phyloP scores from a whole-genome alignment of 2,113 vertebrate genomes.

The Oceanites oceanicus region DNA sequence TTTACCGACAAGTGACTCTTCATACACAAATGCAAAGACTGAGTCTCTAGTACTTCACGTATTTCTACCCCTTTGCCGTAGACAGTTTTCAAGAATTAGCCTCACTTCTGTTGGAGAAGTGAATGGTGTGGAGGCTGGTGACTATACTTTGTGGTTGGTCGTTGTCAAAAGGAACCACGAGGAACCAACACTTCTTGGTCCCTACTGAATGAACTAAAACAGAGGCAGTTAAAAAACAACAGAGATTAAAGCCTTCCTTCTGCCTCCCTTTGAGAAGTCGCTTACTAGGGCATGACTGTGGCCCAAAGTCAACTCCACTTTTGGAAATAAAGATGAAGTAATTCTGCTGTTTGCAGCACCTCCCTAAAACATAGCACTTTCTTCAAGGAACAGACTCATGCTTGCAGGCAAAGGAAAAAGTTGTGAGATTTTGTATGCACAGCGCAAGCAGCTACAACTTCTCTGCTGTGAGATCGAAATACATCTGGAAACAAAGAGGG shows the following conservation, averaged over 20 bases:
- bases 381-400: not conserved
- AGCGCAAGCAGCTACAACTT: not conserved
- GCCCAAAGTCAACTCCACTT: not conserved
- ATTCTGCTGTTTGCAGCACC: not conserved
- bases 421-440: not conserved
- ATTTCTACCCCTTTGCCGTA: not conserved
- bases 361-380: not conserved
- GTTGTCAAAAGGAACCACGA: not conserved
- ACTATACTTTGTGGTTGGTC: not conserved
- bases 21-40: not conserved
- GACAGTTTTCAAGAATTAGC: not conserved
- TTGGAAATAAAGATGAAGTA: not conserved
- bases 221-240: not conserved
- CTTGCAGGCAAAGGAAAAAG: not conserved
- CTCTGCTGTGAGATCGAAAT: not conserved
- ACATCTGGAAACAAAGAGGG: not conserved
- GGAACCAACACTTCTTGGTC: not conserved
- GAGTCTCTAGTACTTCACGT: not conserved
- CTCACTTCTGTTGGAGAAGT: not conserved
- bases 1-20: not conserved
- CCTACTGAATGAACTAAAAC: not conserved
- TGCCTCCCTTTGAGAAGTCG: not conserved
- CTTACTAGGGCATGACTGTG: not conserved
- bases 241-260: not conserved
- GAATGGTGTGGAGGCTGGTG: not conserved